A percentile compares a stretch with the other conserved stretches of the same genome.
Conservation (phyloP, 2,888 invertebrate genomes). For the Stenodera caucasica region DNA sequence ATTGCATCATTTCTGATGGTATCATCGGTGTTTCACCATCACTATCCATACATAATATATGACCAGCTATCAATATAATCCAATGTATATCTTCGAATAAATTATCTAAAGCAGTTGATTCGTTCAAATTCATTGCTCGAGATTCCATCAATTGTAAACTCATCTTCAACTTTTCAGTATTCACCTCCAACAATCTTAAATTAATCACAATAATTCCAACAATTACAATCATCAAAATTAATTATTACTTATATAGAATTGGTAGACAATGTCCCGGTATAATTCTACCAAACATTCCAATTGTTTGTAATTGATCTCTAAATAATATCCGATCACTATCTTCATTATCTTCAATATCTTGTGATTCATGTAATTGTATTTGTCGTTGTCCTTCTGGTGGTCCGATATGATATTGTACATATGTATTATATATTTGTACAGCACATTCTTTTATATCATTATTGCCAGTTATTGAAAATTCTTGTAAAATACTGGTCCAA, state of each 20-base stretch:
- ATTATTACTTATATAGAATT: constrained; percentile 60
- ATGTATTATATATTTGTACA: constrained; percentile 73
- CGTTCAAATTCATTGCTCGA: constrained; percentile 51
- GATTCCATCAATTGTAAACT: constrained; percentile 51
- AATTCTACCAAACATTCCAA: constrained; percentile 68
- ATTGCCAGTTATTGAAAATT: constrained; percentile 43
- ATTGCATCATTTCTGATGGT: constrained; percentile 65
- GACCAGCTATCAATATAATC: constrained; percentile 78
- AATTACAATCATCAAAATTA: constrained; percentile 1
- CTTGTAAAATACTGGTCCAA: constrained; percentile 64
- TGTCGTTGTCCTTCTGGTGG: constrained; percentile 76
- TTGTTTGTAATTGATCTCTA: constrained; percentile 73
- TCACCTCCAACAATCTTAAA: constrained; percentile 50
- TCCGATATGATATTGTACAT: constrained; percentile 76
- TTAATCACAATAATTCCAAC: neutral
- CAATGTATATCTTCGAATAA: constrained; percentile 91
- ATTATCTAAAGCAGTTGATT: constrained; percentile 57
- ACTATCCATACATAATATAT: constrained; percentile 67
- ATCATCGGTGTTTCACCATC: constrained; percentile 69
- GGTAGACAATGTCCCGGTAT: constrained; percentile 68
- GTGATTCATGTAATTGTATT: constrained; percentile 52
- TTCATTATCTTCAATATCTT: constrained; percentile 66
- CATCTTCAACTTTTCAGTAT: constrained; percentile 46
- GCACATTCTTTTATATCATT: constrained; percentile 49
- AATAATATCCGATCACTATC: constrained; percentile 69